Evolutionary conservation across 2,113 vertebrate genomes (phyloP).

Genomic region (Crotalus viridis): DNA sequence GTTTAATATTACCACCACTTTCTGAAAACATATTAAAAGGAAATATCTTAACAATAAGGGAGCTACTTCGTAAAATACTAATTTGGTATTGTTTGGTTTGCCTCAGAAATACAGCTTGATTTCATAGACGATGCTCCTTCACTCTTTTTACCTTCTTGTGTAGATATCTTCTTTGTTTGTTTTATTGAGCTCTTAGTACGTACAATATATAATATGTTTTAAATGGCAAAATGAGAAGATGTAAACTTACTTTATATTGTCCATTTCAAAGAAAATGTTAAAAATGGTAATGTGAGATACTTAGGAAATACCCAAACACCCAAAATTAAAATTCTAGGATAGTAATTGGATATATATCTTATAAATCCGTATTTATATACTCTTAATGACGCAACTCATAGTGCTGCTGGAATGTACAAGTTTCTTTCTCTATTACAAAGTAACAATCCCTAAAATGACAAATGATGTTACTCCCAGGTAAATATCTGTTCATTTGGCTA

Average conservation of each 20-base stretch:
- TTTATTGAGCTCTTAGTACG: slow-evolving; percentile 34
- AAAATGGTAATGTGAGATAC: slow-evolving; percentile 40
- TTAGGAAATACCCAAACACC: background rate
- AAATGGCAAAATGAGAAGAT: slow-evolving; percentile 34
- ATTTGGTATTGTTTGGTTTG: slow-evolving; percentile 74
- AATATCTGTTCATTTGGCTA: background rate
- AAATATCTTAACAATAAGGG: slow-evolving; percentile 82
- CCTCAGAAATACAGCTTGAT: slow-evolving; percentile 66
- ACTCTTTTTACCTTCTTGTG: slow-evolving; percentile 60
- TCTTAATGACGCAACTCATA: background rate
- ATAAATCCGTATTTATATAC: background rate
- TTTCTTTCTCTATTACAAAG: background rate
- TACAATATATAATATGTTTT: slow-evolving; percentile 33
- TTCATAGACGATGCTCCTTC: slow-evolving; percentile 68
- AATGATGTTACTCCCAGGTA: background rate
- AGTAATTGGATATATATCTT: background rate
- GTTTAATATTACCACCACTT: slow-evolving; percentile 69
- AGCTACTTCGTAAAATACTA: slow-evolving; percentile 72
- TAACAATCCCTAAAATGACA: background rate
- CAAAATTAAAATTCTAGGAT: background rate
- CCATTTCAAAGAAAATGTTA: slow-evolving; percentile 8
- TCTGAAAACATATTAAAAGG: slow-evolving; percentile 80
- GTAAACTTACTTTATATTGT: background rate
- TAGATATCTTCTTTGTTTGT: slow-evolving; percentile 60
- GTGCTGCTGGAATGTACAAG: background rate